These are phyloP conservation scores for Hanleya hanleyi DNA, from an alignment of 2,888 invertebrate genomes.

Conservation along the genomic window DNA sequence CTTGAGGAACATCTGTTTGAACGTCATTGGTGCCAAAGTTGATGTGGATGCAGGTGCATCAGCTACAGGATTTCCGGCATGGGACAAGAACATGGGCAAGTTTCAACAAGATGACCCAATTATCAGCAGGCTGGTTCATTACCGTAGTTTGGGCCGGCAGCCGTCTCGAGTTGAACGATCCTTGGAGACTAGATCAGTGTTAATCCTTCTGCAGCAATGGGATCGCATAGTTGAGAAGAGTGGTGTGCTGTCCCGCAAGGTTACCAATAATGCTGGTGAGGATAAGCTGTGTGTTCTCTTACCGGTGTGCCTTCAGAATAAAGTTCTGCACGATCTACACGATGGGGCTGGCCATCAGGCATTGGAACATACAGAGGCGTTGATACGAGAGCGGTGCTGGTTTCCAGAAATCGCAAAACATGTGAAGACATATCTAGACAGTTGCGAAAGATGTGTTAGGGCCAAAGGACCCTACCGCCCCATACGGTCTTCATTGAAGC, in stretches of 20 bases:
- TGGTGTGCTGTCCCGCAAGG: not conserved
- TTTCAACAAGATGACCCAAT: constrained; percentile 1
- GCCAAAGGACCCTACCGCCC: too few relatives aligned
- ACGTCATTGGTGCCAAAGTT: not conserved
- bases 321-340: not conserved
- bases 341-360: not conserved
- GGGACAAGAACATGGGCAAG: not conserved
- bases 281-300: too few relatives aligned
- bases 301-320: too few relatives aligned
- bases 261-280: not conserved
- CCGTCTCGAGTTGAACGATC: not conserved
- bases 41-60: not conserved
- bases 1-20: not conserved
- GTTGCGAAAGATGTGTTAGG: not conserved
- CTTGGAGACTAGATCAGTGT: not conserved
- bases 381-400: too few relatives aligned
- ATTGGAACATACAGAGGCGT: not conserved
- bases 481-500: too few relatives aligned
- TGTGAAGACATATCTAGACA: not conserved
- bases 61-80: not conserved
- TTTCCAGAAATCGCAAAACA: not conserved
- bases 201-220: not conserved
- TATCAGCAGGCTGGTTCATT: not conserved
- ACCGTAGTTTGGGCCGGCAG: not conserved
- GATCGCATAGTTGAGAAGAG: not conserved